These are phyloP conservation scores for Rhopilema esculentum DNA, from an alignment of 30 jellyfish, hydroid and myxozoan species.

Conservation along the genomic window DNA sequence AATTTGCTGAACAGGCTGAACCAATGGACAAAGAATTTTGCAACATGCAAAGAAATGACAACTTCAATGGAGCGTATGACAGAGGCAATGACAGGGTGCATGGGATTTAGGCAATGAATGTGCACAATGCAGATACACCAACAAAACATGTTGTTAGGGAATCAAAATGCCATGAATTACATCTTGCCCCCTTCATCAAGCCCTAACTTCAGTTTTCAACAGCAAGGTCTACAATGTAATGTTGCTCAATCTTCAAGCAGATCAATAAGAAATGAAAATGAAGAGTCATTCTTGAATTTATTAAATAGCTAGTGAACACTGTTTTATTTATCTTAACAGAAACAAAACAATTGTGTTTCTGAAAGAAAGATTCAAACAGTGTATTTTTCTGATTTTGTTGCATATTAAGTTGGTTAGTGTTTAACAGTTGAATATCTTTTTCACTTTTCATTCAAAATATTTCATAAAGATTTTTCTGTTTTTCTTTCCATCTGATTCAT, in stretches of 20 bases:
- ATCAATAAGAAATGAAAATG: conserved; percentile 14
- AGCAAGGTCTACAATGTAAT: conserved; percentile 44
- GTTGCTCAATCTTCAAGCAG: conserved; percentile 29
- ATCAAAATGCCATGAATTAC: conserved; percentile 42
- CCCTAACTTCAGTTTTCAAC: conserved; percentile 34
- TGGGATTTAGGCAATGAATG: conserved; percentile 59
- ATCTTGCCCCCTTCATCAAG: conserved; percentile 46
- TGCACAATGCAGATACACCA: conserved; percentile 60
- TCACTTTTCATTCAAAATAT: conserved; percentile 6
- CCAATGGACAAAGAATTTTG: conserved; percentile 46
- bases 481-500: conserved; percentile 32
- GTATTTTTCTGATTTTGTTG: background rate
- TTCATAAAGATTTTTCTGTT: conserved; percentile 10
- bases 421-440: background rate
- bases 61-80: conserved; percentile 70
- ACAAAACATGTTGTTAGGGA: conserved; percentile 37
- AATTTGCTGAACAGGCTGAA: conserved; percentile 52
- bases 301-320: conserved; percentile 26
- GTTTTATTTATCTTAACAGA: conserved; percentile 11
- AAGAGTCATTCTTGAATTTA: conserved; percentile 25
- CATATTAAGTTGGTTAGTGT: background rate
- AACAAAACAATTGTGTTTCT: background rate
- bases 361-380: conserved; percentile 1
- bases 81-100: conserved; percentile 64
- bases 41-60: conserved; percentile 54